These are phyloP conservation scores for Microtus oregoni DNA, from an alignment of 2,113 vertebrate genomes.

Conservation along the genomic window DNA sequence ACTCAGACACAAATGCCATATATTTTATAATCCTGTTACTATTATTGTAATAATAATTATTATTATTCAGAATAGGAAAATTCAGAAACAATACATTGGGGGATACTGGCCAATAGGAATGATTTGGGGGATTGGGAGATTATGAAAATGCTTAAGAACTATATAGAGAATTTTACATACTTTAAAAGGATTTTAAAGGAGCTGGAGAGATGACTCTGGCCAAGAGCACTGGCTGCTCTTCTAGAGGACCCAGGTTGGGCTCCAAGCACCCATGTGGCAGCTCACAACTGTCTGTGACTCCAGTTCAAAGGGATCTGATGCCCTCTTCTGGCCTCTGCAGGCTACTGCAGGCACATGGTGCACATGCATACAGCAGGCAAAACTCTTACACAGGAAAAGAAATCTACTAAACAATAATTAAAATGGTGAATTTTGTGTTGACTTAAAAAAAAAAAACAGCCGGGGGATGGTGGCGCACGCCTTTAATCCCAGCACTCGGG, in stretches of 20 bases:
- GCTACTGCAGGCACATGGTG: background rate
- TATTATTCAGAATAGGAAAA: background rate
- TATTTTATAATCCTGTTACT: background rate
- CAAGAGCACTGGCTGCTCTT: background rate
- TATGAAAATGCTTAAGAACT: slow-evolving; percentile 6
- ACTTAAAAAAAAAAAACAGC: background rate
- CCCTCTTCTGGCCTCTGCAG: background rate
- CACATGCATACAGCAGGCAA: background rate
- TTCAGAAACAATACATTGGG: background rate
- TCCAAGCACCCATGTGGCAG: background rate
- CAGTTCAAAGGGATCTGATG: background rate
- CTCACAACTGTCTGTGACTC: background rate
- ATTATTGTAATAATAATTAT: background rate
- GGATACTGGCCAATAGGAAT: background rate
- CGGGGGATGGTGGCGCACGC: too few relatives aligned
- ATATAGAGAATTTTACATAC: background rate
- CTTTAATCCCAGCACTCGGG: too few relatives aligned
- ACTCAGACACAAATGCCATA: background rate
- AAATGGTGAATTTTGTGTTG: background rate
- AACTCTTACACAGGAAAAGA: background rate
- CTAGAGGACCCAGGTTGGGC: background rate
- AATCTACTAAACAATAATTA: background rate
- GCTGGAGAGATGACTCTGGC: background rate
- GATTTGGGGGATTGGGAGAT: background rate
- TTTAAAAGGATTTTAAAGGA: background rate